These are phyloP conservation scores for Volucella zonaria DNA, from an alignment of 2,888 invertebrate species.

Conservation along the genomic window DNA sequence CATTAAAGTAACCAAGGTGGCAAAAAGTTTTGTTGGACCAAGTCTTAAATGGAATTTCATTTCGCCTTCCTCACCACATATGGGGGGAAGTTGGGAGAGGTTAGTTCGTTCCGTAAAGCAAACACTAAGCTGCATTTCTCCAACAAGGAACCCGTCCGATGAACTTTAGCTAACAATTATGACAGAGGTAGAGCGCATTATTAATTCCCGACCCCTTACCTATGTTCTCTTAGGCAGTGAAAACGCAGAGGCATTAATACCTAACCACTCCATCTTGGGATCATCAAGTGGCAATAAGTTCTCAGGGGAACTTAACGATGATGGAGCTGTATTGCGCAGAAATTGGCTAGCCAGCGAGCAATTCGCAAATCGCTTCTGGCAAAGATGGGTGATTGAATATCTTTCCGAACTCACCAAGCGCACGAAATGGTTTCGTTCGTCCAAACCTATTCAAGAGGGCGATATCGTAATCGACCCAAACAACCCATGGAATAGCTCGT, in stretches of 20 bases:
- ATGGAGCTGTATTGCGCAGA: conserved; percentile 5
- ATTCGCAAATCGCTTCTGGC: too few relatives aligned
- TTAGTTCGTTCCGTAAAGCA: conserved; percentile 60
- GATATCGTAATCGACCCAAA: too few relatives aligned
- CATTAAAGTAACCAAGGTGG: too few relatives aligned
- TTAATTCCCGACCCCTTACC: conserved; percentile 69
- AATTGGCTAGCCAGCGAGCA: conserved; percentile 18
- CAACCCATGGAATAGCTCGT: too few relatives aligned
- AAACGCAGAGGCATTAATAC: conserved; percentile 69
- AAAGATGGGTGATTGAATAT: too few relatives aligned
- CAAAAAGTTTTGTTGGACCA: conserved; percentile 24
- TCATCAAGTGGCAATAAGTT: conserved; percentile 41
- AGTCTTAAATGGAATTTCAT: conserved; percentile 74
- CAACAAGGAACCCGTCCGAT: conserved; percentile 66
- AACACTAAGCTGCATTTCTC: conserved; percentile 52
- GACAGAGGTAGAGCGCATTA: conserved; percentile 59
- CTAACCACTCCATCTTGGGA: conserved; percentile 73
- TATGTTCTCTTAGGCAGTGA: conserved; percentile 33
- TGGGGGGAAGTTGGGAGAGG: conserved; percentile 63
- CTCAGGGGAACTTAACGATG: conserved; percentile 12
- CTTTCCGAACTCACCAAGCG: too few relatives aligned
- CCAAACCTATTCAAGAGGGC: too few relatives aligned
- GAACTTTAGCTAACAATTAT: conserved; percentile 57
- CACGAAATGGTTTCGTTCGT: too few relatives aligned
- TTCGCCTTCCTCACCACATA: conserved; percentile 73